A percentile compares a stretch with the other conserved stretches of the same genome.
Conservation (phyloP, 2,888 invertebrate species). For the Neoaliturus tenellus region DNA sequence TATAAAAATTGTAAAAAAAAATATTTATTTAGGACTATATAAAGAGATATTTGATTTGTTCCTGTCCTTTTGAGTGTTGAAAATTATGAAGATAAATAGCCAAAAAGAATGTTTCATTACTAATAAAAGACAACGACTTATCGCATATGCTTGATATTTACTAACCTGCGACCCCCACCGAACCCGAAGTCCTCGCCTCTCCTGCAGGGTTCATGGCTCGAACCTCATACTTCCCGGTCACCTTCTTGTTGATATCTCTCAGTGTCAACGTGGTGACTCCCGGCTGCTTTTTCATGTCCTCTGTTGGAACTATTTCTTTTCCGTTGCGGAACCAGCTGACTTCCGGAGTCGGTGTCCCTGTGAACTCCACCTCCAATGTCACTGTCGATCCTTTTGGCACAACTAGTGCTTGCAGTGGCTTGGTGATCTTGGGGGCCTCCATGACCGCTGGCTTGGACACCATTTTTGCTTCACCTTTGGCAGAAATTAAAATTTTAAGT, state of each 20-base stretch:
- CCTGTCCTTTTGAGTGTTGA: too few species aligned
- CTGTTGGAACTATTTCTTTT: conserved; percentile 80
- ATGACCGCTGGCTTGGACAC: conserved; percentile 75
- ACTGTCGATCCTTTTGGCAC: conserved; percentile 83
- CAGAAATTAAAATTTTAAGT: too few species aligned
- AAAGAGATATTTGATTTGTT: too few species aligned
- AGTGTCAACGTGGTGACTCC: conserved; percentile 81
- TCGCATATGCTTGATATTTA: too few species aligned
- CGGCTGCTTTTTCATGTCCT: conserved; percentile 79
- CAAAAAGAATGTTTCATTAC: too few species aligned
- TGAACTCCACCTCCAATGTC: conserved; percentile 82
- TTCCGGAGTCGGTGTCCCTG: conserved; percentile 82
- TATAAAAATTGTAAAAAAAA: too few species aligned
- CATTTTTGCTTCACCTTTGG: conserved; percentile 67
- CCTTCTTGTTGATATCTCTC: conserved; percentile 81
- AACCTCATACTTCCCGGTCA: conserved; percentile 93
- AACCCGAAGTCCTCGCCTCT: conserved; percentile 87
- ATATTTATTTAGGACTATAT: too few species aligned
- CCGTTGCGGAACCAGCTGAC: conserved; percentile 90
- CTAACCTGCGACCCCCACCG: conserved; percentile 82
- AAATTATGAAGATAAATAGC: too few species aligned
- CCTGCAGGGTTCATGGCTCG: conserved; percentile 86
- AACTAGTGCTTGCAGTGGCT: conserved; percentile 85
- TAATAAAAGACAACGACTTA: too few species aligned
- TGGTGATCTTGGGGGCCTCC: conserved; percentile 84